phyloP scores from a whole-genome alignment of 1,140 invertebrate species.

The Scylla paramamosain region DNA sequence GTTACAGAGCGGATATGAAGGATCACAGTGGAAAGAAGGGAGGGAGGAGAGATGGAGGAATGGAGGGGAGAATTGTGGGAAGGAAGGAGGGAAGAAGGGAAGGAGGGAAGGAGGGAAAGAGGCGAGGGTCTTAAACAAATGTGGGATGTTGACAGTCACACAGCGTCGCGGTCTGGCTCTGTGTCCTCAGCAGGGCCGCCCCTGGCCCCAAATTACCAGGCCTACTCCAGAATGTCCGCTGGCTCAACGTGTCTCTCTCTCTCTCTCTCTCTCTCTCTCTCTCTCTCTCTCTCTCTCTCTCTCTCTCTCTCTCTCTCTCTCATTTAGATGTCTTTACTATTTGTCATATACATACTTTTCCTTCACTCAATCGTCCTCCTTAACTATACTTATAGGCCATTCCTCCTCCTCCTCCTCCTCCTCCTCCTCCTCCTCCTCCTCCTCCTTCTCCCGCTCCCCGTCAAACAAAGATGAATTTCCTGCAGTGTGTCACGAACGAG shows the following conservation, averaged over 20 bases:
- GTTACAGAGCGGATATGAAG: background rate
- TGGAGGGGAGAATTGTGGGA: background rate
- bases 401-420: too few species aligned
- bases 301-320: too few species aligned
- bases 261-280: too few species aligned
- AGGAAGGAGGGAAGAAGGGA: background rate
- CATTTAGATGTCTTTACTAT: too few species aligned
- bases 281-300: too few species aligned
- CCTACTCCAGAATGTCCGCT: background rate
- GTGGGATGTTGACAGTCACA: background rate
- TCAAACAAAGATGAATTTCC: conserved; percentile 44
- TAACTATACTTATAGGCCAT: too few species aligned
- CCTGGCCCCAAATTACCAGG: background rate
- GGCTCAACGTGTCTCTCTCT: background rate
- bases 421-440: background rate
- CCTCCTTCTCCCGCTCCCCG: background rate
- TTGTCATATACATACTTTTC: too few species aligned
- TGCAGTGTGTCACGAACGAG: conserved; percentile 49
- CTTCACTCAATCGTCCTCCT: too few species aligned
- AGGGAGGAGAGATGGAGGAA: background rate
- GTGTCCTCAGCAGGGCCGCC: background rate
- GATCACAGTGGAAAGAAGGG: too few species aligned
- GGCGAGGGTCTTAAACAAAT: background rate
- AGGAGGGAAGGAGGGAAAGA: background rate
- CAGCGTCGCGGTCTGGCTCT: background rate